Evolutionary conservation across 2,888 invertebrate species (phyloP), one percentile per base, ranked within the genome.

Genomic region (Clusia tigrina): DNA sequence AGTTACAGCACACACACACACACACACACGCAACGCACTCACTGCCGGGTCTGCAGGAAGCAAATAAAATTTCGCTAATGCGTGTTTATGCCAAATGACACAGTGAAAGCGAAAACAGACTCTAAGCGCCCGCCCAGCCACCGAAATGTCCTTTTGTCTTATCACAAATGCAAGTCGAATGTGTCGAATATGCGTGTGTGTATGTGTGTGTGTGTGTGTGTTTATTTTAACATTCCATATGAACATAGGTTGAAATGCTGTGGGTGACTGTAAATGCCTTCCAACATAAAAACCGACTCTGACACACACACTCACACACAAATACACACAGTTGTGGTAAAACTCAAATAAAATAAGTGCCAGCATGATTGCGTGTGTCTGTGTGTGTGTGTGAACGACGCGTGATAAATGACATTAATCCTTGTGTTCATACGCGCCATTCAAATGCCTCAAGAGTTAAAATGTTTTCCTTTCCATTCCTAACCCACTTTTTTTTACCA

Each of bases 401-500:
- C 75, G 76, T 75, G 75, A 75, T 78, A 75, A 75, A 75, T 75
- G 75, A 77, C 77, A 75, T 72, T 75, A 75, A 78, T 75, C 77
- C 78, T 69, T 62, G 71, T 77, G 72, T 77, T 75, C 48, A 20
- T 58, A 25, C 58, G 37, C 15, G 23, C 78, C 67, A 65, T 71
- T 54, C 46, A 58, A 62, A 62, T 62, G 54, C 48, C 54, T 48
- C 9, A 23, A 61, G 56, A 67, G 68, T 67, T 75, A 69, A 68
- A 75, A 67, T 72, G 74, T 64, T n/a, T n/a, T n/a, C n/a, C n/a
- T n/a, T n/a, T n/a, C n/a, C n/a, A n/a, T n/a, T n/a, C n/a, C n/a
- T n/a, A n/a, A 12, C 32, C 12, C 32, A 12, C 32, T 32, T 15
- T 42, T 15, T 15, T 15, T 3, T 15, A 42, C 10, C 42, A 15